Base-by-base conservation (phyloP, 2,888 invertebrate genomes). In the Eledone cirrhosa region DNA sequence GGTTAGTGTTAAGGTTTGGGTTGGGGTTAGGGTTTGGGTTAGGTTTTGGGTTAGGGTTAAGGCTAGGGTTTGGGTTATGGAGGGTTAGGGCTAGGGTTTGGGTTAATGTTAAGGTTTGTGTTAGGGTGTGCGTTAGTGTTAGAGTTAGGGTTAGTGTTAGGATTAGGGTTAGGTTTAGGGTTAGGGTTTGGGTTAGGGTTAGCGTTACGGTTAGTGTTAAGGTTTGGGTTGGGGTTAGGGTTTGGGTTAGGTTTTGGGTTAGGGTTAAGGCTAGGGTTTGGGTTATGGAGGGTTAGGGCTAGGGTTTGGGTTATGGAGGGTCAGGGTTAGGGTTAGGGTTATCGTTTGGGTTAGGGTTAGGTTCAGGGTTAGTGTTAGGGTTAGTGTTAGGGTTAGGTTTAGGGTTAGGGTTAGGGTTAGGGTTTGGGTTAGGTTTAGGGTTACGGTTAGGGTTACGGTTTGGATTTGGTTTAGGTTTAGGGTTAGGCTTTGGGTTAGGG, bases 401-500 rank as follows among this genome's bases (percentile, higher is more conserved):
- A 19, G 53, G 53, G 13, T 53, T 16, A 19, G 53, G 53, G 13
- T 53, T 16, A 19, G 53, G 53, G 13, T 53, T 16, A 19, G 53
- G 53, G 13, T 53, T 53, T 13, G 53, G 53, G 13, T 53, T 16
- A 19, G 53, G 53, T 53, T 53, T 16, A 19, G 53, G 53, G 13
- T 53, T 16, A 19, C 14, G 53, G 13, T 53, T 53, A 19, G 53
- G 53, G 13, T 53, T 53, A 19, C 14, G 53, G 13, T 53, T 53
- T 13, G 53, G 53, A 19, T 53, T 53, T 16, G 53, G 53, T 13
- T 53, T 53, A 53, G 53, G 53, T 13, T 53, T 53, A 53, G 53
- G 53, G 53, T 53, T 53, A 53, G 53, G 53, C 14, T 53, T 53
- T 53, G 53, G 53, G 53, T 53, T 53, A 53, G 53, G 53, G 53